phyloP scores from a whole-genome alignment of 2,113 vertebrate genomes.

The Saccopteryx bilineata region DNA sequence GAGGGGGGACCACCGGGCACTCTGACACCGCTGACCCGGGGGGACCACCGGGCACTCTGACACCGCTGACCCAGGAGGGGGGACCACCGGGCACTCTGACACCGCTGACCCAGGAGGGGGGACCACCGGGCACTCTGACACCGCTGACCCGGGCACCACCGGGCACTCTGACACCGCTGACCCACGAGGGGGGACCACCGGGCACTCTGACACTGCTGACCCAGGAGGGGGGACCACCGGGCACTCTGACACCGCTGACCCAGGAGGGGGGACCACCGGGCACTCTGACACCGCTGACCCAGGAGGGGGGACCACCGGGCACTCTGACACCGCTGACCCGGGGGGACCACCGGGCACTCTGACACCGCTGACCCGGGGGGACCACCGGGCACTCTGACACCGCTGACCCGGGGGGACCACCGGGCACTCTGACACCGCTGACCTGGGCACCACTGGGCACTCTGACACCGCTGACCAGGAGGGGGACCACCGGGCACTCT shows the following conservation, averaged over 20 bases:
- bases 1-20: not conserved
- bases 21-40: rapidly evolving
- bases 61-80: not conserved
- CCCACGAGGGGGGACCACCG: rapidly evolving
- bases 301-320: not conserved
- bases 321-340: no score
- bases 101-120: no score
- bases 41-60: not conserved
- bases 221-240: not conserved
- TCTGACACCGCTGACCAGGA: not conserved
- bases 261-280: not conserved
- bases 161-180: not conserved
- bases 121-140: not conserved
- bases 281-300: not conserved
- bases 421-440: not conserved
- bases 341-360: no score
- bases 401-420: not conserved
- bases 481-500: not conserved
- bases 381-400: not conserved
- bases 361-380: not conserved
- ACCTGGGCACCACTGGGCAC: not conserved
- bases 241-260: not conserved
- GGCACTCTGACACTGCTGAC: no score
- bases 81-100: not conserved
- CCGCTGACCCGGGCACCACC: no score